These are phyloP conservation scores for Perccottus glenii DNA, from an alignment of 2,113 vertebrate species.

Conservation along the genomic window DNA sequence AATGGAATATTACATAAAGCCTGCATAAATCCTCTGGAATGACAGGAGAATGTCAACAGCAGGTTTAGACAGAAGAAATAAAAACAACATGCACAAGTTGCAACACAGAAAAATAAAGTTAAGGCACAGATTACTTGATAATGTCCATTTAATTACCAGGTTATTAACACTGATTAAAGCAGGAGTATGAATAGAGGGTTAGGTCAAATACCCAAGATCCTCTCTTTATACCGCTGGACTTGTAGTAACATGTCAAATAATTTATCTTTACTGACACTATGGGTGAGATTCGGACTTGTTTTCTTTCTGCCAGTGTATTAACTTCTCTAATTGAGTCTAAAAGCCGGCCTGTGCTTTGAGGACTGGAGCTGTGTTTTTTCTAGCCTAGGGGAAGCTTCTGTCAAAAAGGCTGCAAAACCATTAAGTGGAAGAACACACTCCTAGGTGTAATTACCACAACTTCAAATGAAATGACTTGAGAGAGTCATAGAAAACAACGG, in stretches of 20 bases:
- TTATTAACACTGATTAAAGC: slow-evolving; percentile 33
- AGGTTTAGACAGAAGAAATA: slow-evolving; percentile 21
- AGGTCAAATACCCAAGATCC: slow-evolving; percentile 17
- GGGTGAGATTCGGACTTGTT: slow-evolving; percentile 44
- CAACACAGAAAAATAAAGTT: slow-evolving; percentile 6
- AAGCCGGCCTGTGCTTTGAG: slow-evolving; percentile 12
- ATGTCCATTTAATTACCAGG: neutral
- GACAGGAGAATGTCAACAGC: neutral
- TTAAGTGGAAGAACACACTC: slow-evolving; percentile 17
- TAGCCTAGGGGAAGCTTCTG: slow-evolving; percentile 34
- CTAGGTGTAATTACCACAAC: slow-evolving; percentile 36
- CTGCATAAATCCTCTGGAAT: neutral
- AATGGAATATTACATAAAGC: neutral
- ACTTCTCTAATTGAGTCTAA: slow-evolving; percentile 14
- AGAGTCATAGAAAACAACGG: neutral
- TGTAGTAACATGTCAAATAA: slow-evolving; percentile 44
- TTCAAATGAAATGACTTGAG: slow-evolving; percentile 36
- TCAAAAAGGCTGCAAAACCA: slow-evolving; percentile 7
- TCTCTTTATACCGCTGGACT: slow-evolving; percentile 24
- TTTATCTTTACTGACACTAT: neutral
- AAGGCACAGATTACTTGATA: neutral
- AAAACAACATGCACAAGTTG: neutral
- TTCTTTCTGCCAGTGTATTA: slow-evolving; percentile 45
- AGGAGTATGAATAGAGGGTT: slow-evolving; percentile 20
- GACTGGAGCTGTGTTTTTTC: slow-evolving; percentile 19